phyloP scores from a whole-genome alignment of 2,113 vertebrate genomes.

The Corynorhinus townsendii region DNA sequence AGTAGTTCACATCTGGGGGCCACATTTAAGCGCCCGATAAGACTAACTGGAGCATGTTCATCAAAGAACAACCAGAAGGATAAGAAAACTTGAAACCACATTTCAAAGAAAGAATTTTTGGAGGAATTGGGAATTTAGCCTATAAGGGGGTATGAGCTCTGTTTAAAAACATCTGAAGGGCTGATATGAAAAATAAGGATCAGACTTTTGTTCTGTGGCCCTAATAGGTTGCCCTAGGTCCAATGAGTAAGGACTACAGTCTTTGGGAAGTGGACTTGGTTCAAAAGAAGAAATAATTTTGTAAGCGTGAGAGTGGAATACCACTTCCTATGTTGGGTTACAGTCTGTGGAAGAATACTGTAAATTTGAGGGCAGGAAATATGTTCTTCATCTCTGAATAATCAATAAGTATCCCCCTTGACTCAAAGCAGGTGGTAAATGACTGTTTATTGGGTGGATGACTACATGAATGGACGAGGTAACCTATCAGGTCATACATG shows the following conservation, averaged over 20 bases:
- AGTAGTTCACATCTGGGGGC: background rate
- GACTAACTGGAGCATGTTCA: background rate
- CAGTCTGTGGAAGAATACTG: background rate
- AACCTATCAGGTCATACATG: background rate
- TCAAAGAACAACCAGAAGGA: background rate
- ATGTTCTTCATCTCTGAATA: background rate
- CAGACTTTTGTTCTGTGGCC: background rate
- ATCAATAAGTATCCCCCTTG: background rate
- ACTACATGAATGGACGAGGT: background rate
- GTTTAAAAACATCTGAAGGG: constrained; percentile 12
- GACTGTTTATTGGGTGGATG: background rate
- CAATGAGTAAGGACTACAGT: background rate
- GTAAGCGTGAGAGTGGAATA: background rate
- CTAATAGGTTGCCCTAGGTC: background rate
- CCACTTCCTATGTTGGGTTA: background rate
- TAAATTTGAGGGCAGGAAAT: background rate
- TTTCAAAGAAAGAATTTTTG: constrained; percentile 1
- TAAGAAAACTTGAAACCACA: background rate
- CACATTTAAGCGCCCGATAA: background rate
- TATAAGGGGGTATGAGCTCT: background rate
- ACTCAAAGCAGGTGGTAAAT: background rate
- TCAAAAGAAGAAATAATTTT: constrained; percentile 17
- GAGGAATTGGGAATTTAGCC: background rate
- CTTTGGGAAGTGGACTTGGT: background rate
- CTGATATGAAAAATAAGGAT: background rate